These are phyloP conservation scores for Acanthochromis polyacanthus DNA, from an alignment of 2,113 vertebrate species.

Conservation along the genomic window DNA sequence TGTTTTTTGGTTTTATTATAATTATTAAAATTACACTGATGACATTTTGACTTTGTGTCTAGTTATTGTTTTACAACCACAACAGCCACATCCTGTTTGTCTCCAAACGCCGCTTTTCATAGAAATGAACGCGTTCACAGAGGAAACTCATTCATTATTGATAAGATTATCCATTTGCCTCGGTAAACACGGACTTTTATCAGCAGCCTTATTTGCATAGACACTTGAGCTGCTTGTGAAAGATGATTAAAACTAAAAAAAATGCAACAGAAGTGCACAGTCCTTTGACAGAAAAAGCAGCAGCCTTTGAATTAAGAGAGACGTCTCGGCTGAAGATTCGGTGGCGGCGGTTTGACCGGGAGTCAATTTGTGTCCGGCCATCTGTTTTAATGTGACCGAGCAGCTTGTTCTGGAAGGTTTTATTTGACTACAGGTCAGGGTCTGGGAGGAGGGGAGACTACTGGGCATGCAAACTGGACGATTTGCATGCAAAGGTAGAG, in stretches of 20 bases:
- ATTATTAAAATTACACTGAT: neutral
- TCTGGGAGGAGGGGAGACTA: slow-evolving; percentile 39
- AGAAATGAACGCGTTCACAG: slow-evolving; percentile 46
- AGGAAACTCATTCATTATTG: slow-evolving; percentile 62
- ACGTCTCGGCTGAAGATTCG: slow-evolving; percentile 17
- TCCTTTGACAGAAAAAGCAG: slow-evolving; percentile 21
- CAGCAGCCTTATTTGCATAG: slow-evolving; percentile 60
- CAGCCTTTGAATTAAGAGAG: neutral
- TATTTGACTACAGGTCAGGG: slow-evolving; percentile 78
- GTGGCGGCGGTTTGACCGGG: slow-evolving; percentile 12
- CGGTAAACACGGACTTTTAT: slow-evolving; percentile 61
- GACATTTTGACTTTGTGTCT: neutral
- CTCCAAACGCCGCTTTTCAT: slow-evolving; percentile 29
- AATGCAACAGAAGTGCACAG: slow-evolving; percentile 2
- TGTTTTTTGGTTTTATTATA: neutral
- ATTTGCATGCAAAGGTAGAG: slow-evolving; percentile 74
- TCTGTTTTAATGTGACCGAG: slow-evolving; percentile 50
- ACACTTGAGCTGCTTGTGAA: slow-evolving; percentile 35
- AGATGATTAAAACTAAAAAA: slow-evolving; percentile 52
- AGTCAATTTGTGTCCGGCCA: slow-evolving; percentile 50
- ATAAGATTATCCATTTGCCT: slow-evolving; percentile 63
- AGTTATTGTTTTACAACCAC: slow-evolving; percentile 22
- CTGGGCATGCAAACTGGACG: slow-evolving; percentile 71
- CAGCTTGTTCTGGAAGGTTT: slow-evolving; percentile 46
- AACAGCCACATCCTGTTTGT: slow-evolving; percentile 22